Conservation (phyloP, 2,113 vertebrate species). For the Pongo pygmaeus region DNA sequence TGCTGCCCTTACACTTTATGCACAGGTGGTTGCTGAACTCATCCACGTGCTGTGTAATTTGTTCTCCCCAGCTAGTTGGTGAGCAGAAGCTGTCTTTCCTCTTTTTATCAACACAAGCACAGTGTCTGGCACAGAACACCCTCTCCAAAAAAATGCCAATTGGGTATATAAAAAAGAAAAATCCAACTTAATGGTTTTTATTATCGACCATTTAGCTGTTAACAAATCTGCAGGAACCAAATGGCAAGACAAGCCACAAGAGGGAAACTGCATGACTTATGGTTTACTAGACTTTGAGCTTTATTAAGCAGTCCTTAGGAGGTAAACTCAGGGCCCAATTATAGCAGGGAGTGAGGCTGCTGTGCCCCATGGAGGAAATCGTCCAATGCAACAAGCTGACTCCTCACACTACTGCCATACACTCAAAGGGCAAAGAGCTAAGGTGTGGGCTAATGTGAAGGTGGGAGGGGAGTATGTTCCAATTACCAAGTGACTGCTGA, state of each 20-base stretch:
- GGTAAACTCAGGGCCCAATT: no score
- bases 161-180: background rate
- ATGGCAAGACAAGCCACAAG: background rate
- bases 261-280: background rate
- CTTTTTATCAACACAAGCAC: background rate
- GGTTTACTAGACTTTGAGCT: background rate
- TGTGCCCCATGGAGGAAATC: rapidly evolving
- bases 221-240: background rate
- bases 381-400: background rate
- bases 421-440: background rate
- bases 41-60: background rate
- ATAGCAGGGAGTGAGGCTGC: background rate
- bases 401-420: background rate
- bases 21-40: background rate
- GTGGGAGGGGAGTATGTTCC: background rate
- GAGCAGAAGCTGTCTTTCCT: background rate
- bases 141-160: background rate
- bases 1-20: background rate
- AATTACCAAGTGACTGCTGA: background rate
- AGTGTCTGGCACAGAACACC: background rate
- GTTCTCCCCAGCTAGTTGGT: background rate
- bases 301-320: background rate
- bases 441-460: rapidly evolving
- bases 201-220: background rate
- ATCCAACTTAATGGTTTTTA: background rate